These are phyloP conservation scores for Tetraodon nigroviridis DNA, from an alignment of 2,113 vertebrate species.

Conservation along the genomic window DNA sequence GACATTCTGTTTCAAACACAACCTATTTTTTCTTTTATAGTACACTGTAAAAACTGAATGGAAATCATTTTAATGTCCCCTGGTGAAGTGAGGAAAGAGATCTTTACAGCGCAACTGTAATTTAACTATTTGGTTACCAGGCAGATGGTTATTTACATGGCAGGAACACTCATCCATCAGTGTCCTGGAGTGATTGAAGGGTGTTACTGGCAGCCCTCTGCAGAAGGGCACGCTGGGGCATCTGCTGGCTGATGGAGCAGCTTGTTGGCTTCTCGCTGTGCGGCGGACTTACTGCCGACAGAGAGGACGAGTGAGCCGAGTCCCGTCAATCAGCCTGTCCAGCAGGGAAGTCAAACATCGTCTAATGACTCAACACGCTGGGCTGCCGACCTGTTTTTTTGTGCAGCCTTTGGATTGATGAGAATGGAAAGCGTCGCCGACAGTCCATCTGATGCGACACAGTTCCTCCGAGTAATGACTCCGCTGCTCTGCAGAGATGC, in stretches of 20 bases:
- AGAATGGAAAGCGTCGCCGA: constrained; percentile 10
- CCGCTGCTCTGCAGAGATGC: background rate
- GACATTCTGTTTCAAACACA: too few species aligned
- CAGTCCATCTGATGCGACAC: constrained; percentile 17
- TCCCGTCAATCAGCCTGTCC: constrained; percentile 21
- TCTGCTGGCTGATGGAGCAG: constrained; percentile 1
- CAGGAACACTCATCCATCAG: constrained; percentile 39
- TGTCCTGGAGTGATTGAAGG: constrained; percentile 19
- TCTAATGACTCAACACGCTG: constrained; percentile 15
- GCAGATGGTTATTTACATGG: constrained; percentile 13
- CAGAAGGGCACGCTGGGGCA: constrained; percentile 18
- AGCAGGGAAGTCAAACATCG: constrained; percentile 12
- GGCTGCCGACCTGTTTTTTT: constrained; percentile 5
- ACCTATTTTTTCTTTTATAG: too few species aligned
- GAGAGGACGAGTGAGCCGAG: constrained; percentile 1
- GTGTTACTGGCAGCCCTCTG: constrained; percentile 11
- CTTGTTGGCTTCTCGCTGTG: constrained; percentile 13
- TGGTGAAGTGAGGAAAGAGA: too few species aligned
- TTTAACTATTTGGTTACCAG: background rate
- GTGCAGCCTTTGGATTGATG: constrained; percentile 11
- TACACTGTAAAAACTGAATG: too few species aligned
- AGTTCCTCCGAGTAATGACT: constrained; percentile 15
- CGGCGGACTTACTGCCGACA: constrained; percentile 22
- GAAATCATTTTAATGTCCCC: too few species aligned
- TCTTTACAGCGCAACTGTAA: too few species aligned